phyloP scores from a whole-genome alignment of 1,140 invertebrate genomes.

The Ceratoteleas bidentatus region DNA sequence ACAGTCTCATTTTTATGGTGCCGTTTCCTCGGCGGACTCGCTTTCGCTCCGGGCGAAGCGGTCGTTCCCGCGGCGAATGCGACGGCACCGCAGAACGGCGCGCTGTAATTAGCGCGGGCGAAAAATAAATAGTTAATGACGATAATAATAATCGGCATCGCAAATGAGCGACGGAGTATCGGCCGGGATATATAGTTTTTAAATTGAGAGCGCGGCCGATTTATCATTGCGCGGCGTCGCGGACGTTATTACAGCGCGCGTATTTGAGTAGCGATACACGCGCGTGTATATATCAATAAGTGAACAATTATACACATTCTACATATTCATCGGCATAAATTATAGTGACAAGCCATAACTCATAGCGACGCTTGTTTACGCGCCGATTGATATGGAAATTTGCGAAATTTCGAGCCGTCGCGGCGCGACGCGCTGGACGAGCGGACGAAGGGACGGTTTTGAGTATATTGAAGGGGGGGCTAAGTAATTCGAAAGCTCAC shows the following conservation, averaged over 20 bases:
- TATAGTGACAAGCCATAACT: slow-evolving; percentile 42
- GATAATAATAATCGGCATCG: slow-evolving; percentile 46
- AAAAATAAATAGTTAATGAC: slow-evolving; percentile 58
- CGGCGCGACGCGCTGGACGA: no score
- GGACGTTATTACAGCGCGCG: slow-evolving; percentile 28
- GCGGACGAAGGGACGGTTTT: no score
- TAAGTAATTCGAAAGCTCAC: no score
- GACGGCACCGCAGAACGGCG: slow-evolving; percentile 48
- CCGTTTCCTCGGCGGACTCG: slow-evolving; percentile 31
- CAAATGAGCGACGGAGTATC: slow-evolving; percentile 30
- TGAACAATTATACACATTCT: slow-evolving; percentile 41
- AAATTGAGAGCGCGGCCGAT: slow-evolving; percentile 30
- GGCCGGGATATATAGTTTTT: slow-evolving; percentile 27
- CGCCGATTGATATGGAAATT: slow-evolving; percentile 27
- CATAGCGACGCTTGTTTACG: slow-evolving; percentile 35
- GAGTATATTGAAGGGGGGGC: no score
- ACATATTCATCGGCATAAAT: slow-evolving; percentile 40
- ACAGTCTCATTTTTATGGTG: slow-evolving; percentile 63
- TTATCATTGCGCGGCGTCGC: slow-evolving; percentile 21
- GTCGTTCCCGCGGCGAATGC: slow-evolving; percentile 51
- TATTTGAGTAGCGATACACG: slow-evolving; percentile 35
- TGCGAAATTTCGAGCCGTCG: neutral
- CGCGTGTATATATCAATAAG: slow-evolving; percentile 35
- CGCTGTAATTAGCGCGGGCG: slow-evolving; percentile 58
- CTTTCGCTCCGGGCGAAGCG: slow-evolving; percentile 43